Percentiles rank a stretch among this genome's conserved stretches.
Conservation (phyloP, 2,113 vertebrate genomes). For the Cettia cetti region DNA sequence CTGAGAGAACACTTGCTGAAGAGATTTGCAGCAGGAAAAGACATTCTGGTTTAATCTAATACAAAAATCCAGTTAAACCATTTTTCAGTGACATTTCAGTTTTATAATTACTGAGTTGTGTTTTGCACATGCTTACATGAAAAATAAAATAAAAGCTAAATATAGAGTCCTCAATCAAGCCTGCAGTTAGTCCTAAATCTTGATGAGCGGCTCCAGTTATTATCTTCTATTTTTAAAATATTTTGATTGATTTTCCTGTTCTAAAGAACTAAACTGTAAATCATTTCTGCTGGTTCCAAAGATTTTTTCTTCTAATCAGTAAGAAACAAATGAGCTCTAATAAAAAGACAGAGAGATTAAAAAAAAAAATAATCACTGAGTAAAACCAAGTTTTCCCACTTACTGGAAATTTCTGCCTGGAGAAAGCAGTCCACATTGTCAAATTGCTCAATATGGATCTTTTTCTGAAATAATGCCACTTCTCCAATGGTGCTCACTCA, state of each 20-base stretch:
- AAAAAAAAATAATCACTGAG: neutral
- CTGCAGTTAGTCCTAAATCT: conserved; percentile 30
- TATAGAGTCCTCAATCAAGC: conserved; percentile 28
- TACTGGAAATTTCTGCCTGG: neutral
- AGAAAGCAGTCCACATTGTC: neutral
- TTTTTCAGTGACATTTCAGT: conserved; percentile 19
- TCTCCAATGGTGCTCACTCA: neutral
- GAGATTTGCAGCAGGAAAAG: neutral
- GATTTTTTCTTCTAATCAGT: conserved; percentile 13
- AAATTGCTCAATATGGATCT: neutral
- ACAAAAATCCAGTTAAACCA: neutral
- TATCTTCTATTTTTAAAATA: conserved; percentile 61
- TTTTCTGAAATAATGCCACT: neutral
- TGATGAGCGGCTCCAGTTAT: conserved; percentile 32
- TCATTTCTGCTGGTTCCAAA: conserved; percentile 39
- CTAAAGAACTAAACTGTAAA: conserved; percentile 44
- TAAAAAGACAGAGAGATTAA: neutral
- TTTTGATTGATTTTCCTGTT: conserved; percentile 60
- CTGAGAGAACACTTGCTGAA: neutral
- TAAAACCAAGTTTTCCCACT: neutral
- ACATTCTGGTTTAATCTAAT: neutral
- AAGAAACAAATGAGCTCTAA: conserved; percentile 17
- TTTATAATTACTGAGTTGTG: neutral
- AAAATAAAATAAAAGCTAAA: conserved; percentile 50
- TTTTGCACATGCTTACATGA: conserved; percentile 16